Base-by-base conservation (phyloP, 2,797 vertebrate species). In the Holocentrus rufus region DNA sequence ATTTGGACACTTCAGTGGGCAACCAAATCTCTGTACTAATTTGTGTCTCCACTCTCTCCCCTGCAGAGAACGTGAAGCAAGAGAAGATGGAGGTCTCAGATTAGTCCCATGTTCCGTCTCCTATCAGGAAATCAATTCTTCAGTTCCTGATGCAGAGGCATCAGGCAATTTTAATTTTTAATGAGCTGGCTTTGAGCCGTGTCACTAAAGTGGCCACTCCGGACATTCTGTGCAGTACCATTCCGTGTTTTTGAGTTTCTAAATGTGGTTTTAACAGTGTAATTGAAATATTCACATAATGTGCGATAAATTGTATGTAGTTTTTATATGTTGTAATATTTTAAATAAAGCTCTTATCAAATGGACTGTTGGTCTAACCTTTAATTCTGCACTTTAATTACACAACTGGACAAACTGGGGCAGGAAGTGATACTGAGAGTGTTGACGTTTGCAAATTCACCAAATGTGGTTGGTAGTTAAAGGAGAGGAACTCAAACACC, bases 261-360 rank as follows among this genome's bases (percentile, higher is more conserved):
- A 90, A 93, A 93, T 92, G 91, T 90, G 91, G 92, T 97, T 97
- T 95, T 96, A 96, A 89, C 93, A 85, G 86, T 95, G 91, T 92
- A 89, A 89, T 91, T 85, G 88, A 93, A 89, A 90, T 93, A 85
- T 88, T 93, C 89, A 91, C 92, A 91, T 90, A 82, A 78, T 85
- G 94, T 95, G 93, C 93, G 85, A 92, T 91, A 92, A 94, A 95
- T 94, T 97, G 95, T 96, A 96, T 95, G 96, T 98, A 97, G 96
- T 96, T 99, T 97, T 98, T 98, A 95, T 98, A 98, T 98, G 95
- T 95, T 95, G 95, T 96, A 96, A 96, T 95, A 96, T 97, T 98
- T 96, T 94, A 96, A 98, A 97, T 99, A 98, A 99, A 98, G 94
- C 93, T 94, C 95, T 95, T 93, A 93, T 89, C 68, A 90, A 92